phyloP scores from a whole-genome alignment of 2,888 invertebrate genomes.

The Hirtodrosophila cameraria region DNA sequence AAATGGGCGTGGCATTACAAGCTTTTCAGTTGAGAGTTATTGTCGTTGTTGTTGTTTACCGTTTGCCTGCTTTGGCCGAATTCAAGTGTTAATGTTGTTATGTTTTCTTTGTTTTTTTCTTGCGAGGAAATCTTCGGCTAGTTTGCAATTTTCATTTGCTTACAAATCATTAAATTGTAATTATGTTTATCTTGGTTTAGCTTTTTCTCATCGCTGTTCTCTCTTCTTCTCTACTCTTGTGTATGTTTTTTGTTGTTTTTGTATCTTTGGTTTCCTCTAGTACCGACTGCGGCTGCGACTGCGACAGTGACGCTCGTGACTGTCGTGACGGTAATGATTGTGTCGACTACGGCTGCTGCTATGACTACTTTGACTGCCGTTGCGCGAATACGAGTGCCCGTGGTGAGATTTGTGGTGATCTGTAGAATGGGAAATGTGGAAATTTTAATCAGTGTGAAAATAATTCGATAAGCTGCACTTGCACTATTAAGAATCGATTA shows the following conservation, averaged over 20 bases:
- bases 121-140: slow-evolving; percentile 11
- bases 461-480: too few species aligned
- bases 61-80: background rate
- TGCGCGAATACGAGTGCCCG: slow-evolving; percentile 76
- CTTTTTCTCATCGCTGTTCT: slow-evolving; percentile 5
- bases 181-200: slow-evolving; percentile 37
- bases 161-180: slow-evolving; percentile 11
- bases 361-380: slow-evolving; percentile 69
- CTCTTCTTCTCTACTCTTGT: slow-evolving; percentile 35
- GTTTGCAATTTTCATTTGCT: slow-evolving; percentile 15
- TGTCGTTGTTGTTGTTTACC: slow-evolving; percentile 11
- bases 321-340: slow-evolving; percentile 76
- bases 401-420: slow-evolving; percentile 80
- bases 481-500: too few species aligned
- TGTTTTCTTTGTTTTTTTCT: background rate
- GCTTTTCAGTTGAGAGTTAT: slow-evolving; percentile 12
- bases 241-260: slow-evolving; percentile 32
- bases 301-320: slow-evolving; percentile 79
- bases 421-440: slow-evolving; percentile 34
- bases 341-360: slow-evolving; percentile 74
- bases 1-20: slow-evolving; percentile 6
- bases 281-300: slow-evolving; percentile 83
- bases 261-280: slow-evolving; percentile 52
- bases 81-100: slow-evolving; percentile 3
- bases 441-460: too few species aligned